Conservation (phyloP, 2,797 vertebrate genomes). For the Pangasius mekongensis region DNA sequence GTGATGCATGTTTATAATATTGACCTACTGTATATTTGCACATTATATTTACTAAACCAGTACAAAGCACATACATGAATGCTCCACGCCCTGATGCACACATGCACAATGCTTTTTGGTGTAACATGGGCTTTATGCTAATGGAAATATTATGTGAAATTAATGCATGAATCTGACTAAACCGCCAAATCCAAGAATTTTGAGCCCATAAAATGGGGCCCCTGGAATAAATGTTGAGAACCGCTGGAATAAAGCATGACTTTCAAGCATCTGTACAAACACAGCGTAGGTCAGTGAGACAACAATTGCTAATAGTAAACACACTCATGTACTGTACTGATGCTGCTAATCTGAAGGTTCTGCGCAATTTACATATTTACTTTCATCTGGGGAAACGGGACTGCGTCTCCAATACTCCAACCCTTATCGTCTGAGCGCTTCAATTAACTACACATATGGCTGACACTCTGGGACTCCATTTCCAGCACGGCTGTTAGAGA, state of each 20-base stretch:
- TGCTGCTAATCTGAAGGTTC: slow-evolving; percentile 5
- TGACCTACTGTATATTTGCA: background rate
- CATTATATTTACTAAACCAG: background rate
- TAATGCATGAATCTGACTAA: background rate
- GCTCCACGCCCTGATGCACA: background rate
- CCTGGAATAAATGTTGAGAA: background rate
- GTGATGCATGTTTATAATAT: background rate
- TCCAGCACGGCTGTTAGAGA: slow-evolving; percentile 60
- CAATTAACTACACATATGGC: slow-evolving; percentile 58
- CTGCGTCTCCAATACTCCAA: slow-evolving; percentile 26
- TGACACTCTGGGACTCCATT: slow-evolving; percentile 54
- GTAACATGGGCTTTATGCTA: background rate
- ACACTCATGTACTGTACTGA: background rate
- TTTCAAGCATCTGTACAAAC: background rate
- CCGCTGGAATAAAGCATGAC: background rate
- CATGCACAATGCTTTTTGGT: background rate
- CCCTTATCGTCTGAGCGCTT: slow-evolving; percentile 49
- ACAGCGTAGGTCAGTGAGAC: background rate
- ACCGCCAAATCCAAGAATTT: background rate
- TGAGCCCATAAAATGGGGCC: background rate
- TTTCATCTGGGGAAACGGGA: slow-evolving; percentile 20
- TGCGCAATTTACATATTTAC: slow-evolving; percentile 31
- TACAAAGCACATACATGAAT: background rate
- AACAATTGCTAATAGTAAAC: background rate
- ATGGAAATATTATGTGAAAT: background rate